Evolutionary conservation across 2,797 vertebrate species (phyloP).

Genomic region (Choloepus didactylus): DNA sequence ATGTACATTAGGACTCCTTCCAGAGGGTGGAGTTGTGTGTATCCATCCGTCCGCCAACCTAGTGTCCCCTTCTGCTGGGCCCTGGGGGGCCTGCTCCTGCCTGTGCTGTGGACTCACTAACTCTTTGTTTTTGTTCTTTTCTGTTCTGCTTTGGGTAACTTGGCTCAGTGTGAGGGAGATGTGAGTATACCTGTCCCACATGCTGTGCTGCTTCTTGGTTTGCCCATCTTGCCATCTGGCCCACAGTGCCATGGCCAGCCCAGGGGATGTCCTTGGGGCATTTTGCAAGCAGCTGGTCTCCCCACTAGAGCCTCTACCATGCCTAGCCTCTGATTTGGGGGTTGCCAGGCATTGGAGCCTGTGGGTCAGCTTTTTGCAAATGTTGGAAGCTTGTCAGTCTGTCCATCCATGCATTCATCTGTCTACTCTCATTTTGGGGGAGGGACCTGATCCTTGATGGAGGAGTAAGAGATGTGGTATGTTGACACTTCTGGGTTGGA

Average conservation of each 20-base stretch:
- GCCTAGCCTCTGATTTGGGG: slow-evolving; percentile 27
- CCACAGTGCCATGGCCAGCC: not conserved
- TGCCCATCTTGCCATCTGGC: slow-evolving; percentile 78
- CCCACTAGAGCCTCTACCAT: not conserved
- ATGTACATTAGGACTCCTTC: not conserved
- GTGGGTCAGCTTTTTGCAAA: slow-evolving; percentile 83
- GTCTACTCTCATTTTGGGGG: slow-evolving; percentile 36
- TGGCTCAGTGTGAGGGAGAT: slow-evolving; percentile 97
- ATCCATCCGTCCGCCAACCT: not conserved
- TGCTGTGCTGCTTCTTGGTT: slow-evolving; percentile 86
- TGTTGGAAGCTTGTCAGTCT: slow-evolving; percentile 57
- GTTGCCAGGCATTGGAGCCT: slow-evolving; percentile 54
- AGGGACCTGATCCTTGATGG: not conserved
- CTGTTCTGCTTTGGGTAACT: slow-evolving; percentile 90
- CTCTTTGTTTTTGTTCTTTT: slow-evolving; percentile 89
- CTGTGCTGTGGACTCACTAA: slow-evolving; percentile 88
- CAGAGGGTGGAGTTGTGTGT: slow-evolving; percentile 68
- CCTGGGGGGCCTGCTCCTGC: slow-evolving; percentile 50
- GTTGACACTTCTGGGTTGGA: not conserved
- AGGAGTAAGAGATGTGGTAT: not conserved
- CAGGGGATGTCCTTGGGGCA: slow-evolving; percentile 57
- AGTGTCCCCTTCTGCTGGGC: not conserved
- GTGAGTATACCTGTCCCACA: slow-evolving; percentile 94
- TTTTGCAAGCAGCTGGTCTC: slow-evolving; percentile 80
- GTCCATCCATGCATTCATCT: slow-evolving; percentile 68